These are phyloP conservation scores for Zaprionus ghesquierei DNA, from an alignment of 1,140 invertebrate species.

Conservation along the genomic window DNA sequence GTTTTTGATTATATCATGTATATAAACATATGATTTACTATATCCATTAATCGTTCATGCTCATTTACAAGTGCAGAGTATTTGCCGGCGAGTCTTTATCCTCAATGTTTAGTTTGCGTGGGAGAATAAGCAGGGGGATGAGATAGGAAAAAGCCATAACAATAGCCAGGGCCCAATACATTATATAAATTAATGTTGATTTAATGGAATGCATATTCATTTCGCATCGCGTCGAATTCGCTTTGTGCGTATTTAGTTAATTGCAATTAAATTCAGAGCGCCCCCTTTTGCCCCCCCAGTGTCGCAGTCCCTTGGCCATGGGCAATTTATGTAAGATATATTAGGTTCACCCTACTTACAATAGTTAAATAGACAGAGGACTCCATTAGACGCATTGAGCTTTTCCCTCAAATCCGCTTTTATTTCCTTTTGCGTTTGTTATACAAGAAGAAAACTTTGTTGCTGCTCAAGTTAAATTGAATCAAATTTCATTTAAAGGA, in stretches of 20 bases:
- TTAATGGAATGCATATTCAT: conserved; percentile 80
- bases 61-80: background rate
- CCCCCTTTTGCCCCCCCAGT: background rate
- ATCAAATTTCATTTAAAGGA: too few relatives aligned
- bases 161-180: conserved; percentile 65
- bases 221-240: conserved; percentile 42
- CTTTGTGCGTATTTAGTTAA: conserved; percentile 69
- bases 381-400: background rate
- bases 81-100: background rate
- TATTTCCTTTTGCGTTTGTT: background rate
- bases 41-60: background rate
- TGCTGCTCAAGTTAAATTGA: too few relatives aligned
- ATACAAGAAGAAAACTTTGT: too few relatives aligned
- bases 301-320: background rate
- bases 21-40: too few relatives aligned
- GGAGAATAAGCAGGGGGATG: background rate
- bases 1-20: too few relatives aligned
- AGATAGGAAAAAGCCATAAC: conserved; percentile 17
- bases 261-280: conserved; percentile 63
- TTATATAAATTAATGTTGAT: conserved; percentile 79
- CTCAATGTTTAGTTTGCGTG: background rate
- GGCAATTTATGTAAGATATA: conserved; percentile 4
- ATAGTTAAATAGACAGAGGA: background rate
- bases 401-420: conserved; percentile 24
- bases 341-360: background rate